A percentile compares a stretch with the other conserved stretches of the same genome.
Evolutionary conservation across 2,113 vertebrate genomes (phyloP).

Genomic region (Ophthalmolycus amberensis): DNA sequence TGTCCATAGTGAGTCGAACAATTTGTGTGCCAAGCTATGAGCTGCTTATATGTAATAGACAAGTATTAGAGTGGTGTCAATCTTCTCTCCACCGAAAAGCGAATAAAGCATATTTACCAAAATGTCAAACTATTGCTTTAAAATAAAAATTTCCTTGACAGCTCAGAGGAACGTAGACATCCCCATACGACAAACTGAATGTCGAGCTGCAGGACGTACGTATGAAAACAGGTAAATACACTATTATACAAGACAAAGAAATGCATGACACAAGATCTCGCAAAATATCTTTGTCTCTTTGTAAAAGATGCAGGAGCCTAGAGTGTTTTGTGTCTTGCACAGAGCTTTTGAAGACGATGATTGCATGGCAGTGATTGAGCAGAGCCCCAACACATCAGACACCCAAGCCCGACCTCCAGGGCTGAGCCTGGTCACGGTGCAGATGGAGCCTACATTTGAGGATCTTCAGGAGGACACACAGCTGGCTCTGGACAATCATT

Average conservation of each 20-base stretch:
- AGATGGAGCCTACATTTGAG: conserved; percentile 74
- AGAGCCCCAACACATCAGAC: conserved; percentile 77
- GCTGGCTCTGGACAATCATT: conserved; percentile 43
- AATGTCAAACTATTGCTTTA: conserved; percentile 5
- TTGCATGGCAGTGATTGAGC: conserved; percentile 69
- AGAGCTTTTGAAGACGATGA: conserved; percentile 86
- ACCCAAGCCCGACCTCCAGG: conserved; percentile 71
- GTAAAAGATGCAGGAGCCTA: background rate
- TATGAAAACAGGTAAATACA: conserved; percentile 84
- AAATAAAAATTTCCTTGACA: conserved; percentile 50
- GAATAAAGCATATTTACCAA: conserved; percentile 8
- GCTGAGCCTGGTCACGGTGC: conserved; percentile 71
- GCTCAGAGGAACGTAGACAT: conserved; percentile 77
- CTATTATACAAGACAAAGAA: background rate
- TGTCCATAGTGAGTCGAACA: background rate
- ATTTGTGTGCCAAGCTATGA: background rate
- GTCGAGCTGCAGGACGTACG: conserved; percentile 69
- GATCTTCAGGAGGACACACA: conserved; percentile 57
- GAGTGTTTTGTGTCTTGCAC: background rate
- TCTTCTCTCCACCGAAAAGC: background rate
- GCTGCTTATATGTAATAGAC: background rate
- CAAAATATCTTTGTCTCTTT: background rate
- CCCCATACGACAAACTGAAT: conserved; percentile 70
- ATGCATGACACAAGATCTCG: background rate
- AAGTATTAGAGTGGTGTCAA: background rate